Evolutionary conservation across 2,113 vertebrate genomes (phyloP).

Genomic region (Pollachius pollachius): DNA sequence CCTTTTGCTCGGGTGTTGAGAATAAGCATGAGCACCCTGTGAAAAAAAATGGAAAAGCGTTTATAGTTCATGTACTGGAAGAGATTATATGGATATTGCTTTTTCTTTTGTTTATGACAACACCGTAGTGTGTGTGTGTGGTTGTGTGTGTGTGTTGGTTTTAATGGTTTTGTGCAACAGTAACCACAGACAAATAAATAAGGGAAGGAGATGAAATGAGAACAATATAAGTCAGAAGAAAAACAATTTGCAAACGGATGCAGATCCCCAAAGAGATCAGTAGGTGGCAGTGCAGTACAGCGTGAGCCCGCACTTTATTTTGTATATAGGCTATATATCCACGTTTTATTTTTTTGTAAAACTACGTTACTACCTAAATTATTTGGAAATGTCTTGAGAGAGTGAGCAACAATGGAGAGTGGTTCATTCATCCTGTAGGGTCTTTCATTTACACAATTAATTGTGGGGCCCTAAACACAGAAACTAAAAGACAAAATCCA

Average conservation of each 20-base stretch:
- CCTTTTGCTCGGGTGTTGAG: neutral
- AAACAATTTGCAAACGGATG: neutral
- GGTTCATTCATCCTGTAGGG: neutral
- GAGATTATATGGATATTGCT: neutral
- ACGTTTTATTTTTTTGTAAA: no score
- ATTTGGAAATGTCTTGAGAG: neutral
- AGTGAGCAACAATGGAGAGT: neutral
- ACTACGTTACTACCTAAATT: no score
- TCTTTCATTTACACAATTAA: neutral
- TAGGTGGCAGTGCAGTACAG: slow-evolving; percentile 49
- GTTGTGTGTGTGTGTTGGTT: neutral
- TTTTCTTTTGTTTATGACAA: neutral
- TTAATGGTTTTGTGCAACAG: neutral
- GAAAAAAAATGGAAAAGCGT: neutral
- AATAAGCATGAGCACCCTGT: neutral
- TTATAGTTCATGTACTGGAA: neutral
- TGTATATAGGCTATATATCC: no score
- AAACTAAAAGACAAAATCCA: no score
- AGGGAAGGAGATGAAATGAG: no score
- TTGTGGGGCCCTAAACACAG: no score
- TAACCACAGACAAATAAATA: no score
- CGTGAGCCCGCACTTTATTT: neutral
- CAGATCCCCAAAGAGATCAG: slow-evolving; percentile 21
- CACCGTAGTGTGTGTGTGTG: neutral
- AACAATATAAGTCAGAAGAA: no score